Evolutionary conservation across 2,888 invertebrate species (phyloP).

Genomic region (Cetonia aurata): DNA sequence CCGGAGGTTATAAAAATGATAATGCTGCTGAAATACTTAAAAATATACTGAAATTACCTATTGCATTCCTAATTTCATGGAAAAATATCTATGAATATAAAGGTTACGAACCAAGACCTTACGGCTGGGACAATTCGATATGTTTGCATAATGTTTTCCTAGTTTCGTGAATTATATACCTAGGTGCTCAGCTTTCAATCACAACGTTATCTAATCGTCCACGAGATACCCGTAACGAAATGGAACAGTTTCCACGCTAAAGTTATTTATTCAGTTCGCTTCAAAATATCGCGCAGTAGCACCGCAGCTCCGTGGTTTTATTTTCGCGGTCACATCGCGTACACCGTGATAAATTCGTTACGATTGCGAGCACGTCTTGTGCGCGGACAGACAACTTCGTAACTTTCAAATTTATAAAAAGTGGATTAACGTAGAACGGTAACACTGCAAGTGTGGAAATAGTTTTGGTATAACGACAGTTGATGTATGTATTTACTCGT

Average conservation of each 20-base stretch:
- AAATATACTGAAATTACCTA: no score
- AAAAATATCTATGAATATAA: no score
- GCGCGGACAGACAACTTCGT: conserved; percentile 13
- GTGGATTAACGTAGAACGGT: conserved; percentile 19
- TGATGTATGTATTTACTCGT: neutral
- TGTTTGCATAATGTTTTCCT: no score
- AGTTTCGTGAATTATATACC: no score
- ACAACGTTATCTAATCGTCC: conserved; percentile 12
- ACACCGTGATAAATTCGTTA: conserved; percentile 26
- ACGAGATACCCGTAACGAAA: neutral
- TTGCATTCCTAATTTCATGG: no score
- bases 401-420: conserved; percentile 31
- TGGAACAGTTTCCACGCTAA: neutral
- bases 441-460: neutral
- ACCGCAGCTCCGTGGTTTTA: conserved; percentile 1
- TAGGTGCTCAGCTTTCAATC: conserved; percentile 1
- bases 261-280: conserved; percentile 11
- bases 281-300: conserved; percentile 20
- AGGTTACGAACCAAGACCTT: no score
- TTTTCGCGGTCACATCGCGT: conserved; percentile 26
- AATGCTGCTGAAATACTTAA: no score
- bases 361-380: conserved; percentile 22
- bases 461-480: neutral
- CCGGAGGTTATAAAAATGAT: no score
- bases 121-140: no score